Percentiles rank a stretch among this genome's conserved stretches.
Conservation (phyloP, 2,797 vertebrate genomes). For the Molothrus aeneus region DNA sequence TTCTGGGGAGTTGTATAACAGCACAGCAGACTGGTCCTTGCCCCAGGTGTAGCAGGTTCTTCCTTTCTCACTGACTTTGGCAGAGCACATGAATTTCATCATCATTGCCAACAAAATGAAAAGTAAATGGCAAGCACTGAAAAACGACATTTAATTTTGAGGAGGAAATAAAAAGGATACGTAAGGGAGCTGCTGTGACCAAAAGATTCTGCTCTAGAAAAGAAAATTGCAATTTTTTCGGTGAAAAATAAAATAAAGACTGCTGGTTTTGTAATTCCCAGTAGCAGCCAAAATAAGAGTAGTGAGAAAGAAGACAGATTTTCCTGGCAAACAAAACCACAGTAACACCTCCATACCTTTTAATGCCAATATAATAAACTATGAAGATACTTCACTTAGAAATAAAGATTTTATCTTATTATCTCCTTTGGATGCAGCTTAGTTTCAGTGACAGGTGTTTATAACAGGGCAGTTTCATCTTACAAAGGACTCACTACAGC, state of each 20-base stretch:
- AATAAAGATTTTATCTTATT: neutral
- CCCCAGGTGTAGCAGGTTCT: neutral
- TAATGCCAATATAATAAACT: neutral
- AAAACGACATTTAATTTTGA: neutral
- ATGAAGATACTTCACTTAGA: neutral
- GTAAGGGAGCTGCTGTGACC: neutral
- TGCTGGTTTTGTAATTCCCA: neutral
- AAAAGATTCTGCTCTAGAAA: neutral
- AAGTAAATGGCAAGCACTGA: neutral
- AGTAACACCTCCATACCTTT: neutral
- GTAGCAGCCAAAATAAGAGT: neutral
- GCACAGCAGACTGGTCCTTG: slow-evolving; percentile 1
- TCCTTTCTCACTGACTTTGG: neutral
- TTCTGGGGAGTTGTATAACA: neutral
- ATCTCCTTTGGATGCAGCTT: neutral
- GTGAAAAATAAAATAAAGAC: neutral
- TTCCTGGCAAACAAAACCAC: neutral
- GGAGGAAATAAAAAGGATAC: neutral
- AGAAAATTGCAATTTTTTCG: neutral
- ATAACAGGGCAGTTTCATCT: neutral
- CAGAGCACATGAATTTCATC: neutral
- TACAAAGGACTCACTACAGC: neutral
- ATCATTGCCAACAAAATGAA: neutral
- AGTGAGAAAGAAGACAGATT: neutral
- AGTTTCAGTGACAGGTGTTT: neutral